These are phyloP conservation scores for Mus spicilegus DNA, from an alignment of 2,113 vertebrate species.

Conservation along the genomic window DNA sequence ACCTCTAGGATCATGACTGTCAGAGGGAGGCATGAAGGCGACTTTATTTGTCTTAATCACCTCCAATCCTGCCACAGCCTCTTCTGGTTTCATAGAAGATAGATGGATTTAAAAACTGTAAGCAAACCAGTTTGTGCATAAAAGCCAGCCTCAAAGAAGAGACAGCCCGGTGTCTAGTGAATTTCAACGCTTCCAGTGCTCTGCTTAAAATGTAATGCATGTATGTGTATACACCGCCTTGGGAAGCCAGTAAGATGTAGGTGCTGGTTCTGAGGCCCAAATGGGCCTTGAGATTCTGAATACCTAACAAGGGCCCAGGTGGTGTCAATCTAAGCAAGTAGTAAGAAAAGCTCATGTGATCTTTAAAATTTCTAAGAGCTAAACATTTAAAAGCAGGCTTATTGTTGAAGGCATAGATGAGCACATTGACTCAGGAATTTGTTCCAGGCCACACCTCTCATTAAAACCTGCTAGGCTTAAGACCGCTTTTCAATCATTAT, in stretches of 20 bases:
- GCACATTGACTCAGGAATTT: slow-evolving; percentile 1
- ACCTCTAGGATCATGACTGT: background rate
- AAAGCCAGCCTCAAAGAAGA: background rate
- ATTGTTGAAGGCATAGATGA: background rate
- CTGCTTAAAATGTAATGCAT: background rate
- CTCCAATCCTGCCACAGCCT: background rate
- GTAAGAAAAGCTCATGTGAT: background rate
- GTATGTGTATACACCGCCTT: background rate
- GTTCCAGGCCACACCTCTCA: background rate
- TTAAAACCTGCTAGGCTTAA: background rate
- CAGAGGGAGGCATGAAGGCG: background rate
- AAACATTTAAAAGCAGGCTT: background rate
- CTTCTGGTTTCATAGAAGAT: slow-evolving; percentile 28
- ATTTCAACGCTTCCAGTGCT: background rate
- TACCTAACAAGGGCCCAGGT: background rate
- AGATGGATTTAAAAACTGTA: background rate
- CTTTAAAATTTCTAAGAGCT: background rate
- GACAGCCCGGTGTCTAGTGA: background rate
- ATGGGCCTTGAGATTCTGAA: background rate
- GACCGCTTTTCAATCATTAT: background rate
- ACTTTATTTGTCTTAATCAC: background rate
- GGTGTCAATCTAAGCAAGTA: background rate
- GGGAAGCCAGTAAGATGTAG: background rate
- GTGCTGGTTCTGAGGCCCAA: background rate
- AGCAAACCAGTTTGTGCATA: slow-evolving; percentile 9